Percentiles rank a stretch among this genome's conserved stretches.
phyloP scores from a whole-genome alignment of 2,113 vertebrate genomes.

The Solea solea region DNA sequence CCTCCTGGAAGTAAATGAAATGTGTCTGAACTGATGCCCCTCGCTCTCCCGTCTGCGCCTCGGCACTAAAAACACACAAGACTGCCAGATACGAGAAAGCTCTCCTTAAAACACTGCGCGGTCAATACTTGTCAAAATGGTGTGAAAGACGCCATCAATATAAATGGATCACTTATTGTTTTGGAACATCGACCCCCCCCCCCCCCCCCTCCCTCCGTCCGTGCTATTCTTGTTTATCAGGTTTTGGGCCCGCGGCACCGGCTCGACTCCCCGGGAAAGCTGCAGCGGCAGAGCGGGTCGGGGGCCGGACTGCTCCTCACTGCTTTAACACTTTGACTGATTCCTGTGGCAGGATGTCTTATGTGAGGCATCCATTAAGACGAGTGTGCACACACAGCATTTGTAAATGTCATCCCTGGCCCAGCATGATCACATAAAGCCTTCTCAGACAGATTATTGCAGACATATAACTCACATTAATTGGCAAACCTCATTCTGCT shows the following conservation, averaged over 20 bases:
- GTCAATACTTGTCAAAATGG: conserved; percentile 53
- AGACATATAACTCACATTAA: conserved; percentile 76
- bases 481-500: conserved; percentile 75
- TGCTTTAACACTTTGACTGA: conserved; percentile 67
- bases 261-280: not conserved
- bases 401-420: conserved; percentile 80
- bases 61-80: conserved; percentile 54
- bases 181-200: not conserved
- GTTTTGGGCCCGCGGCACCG: not conserved
- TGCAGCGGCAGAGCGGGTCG: not conserved
- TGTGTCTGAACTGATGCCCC: conserved; percentile 52
- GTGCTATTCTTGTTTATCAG: conserved; percentile 38
- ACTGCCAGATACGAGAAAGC: conserved; percentile 50
- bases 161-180: conserved; percentile 46
- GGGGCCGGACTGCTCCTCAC: conserved; percentile 2
- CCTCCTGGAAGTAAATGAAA: conserved; percentile 51
- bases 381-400: conserved; percentile 79
- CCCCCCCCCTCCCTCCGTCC: not conserved
- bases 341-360: conserved; percentile 67
- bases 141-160: conserved; percentile 36
- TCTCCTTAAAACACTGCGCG: conserved; percentile 60
- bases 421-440: conserved; percentile 77
- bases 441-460: conserved; percentile 68
- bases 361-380: conserved; percentile 75
- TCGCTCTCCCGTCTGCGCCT: conserved; percentile 57